Evolutionary conservation across 1,140 invertebrate species (phyloP).

Genomic region (Panulirus ornatus): DNA sequence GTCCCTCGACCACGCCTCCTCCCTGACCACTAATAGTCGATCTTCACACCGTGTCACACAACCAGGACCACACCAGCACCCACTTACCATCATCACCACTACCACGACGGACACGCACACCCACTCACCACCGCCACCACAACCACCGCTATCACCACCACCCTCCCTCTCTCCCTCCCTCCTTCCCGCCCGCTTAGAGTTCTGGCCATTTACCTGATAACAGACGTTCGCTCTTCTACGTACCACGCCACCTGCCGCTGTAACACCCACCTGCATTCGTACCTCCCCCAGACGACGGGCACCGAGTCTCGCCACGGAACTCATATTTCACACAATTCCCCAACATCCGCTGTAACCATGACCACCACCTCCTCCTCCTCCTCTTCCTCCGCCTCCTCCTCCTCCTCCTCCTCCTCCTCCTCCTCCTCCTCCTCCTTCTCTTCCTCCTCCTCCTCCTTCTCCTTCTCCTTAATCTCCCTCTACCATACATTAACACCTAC

Average conservation of each 20-base stretch:
- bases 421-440: neutral
- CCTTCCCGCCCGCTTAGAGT: neutral
- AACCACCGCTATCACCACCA: neutral
- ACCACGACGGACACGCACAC: no score
- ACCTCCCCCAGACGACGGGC: no score
- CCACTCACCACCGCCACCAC: neutral
- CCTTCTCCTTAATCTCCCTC: no score
- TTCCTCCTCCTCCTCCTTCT: constrained; percentile 1
- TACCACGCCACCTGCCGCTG: no score
- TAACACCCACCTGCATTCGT: neutral
- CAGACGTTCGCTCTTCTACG: no score
- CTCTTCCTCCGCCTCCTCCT: no score
- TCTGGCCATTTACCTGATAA: no score
- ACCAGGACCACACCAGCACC: neutral
- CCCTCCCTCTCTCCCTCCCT: neutral
- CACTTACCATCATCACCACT: neutral
- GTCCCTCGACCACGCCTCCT: constrained; percentile 24
- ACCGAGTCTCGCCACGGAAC: no score
- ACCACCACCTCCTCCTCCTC: neutral
- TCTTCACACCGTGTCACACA: constrained; percentile 23
- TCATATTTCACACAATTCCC: no score
- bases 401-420: no score
- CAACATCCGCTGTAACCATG: no score
- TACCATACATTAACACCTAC: neutral
- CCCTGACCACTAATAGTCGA: constrained; percentile 48